phyloP scores from a whole-genome alignment of 2,797 vertebrate genomes.

The Phrynocephalus guinanensis region DNA sequence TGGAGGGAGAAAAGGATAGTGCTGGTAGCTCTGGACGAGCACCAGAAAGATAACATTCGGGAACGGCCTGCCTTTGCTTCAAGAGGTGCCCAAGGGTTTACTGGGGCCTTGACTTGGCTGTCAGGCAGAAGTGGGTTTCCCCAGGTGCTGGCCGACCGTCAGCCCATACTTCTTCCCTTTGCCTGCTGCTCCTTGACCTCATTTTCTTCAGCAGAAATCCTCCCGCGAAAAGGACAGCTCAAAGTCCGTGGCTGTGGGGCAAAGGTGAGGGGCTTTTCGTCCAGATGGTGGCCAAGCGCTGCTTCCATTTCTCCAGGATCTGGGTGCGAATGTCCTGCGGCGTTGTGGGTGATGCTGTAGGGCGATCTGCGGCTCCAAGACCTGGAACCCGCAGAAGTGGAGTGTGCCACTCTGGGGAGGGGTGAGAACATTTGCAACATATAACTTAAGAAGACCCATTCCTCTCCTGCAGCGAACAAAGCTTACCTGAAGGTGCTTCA shows the following conservation, averaged over 20 bases:
- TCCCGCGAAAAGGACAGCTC: constrained; percentile 74
- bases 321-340: constrained; percentile 58
- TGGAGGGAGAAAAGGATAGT: not conserved
- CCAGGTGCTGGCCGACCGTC: constrained; percentile 82
- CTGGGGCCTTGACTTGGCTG: constrained; percentile 77
- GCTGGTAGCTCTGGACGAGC: no score
- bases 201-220: constrained; percentile 83
- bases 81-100: not conserved
- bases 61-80: not conserved
- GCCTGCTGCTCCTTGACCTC: constrained; percentile 75
- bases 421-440: not conserved
- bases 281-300: constrained; percentile 76
- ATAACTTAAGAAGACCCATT: not conserved
- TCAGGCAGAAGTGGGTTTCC: constrained; percentile 79
- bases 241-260: constrained; percentile 77
- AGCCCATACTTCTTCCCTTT: constrained; percentile 76
- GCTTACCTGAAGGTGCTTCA: not conserved
- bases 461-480: no score
- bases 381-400: constrained; percentile 87
- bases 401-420: constrained; percentile 80
- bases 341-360: constrained; percentile 71
- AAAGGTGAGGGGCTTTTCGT: constrained; percentile 79
- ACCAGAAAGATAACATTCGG: not conserved
- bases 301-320: constrained; percentile 80
- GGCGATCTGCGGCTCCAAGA: constrained; percentile 84